Conservation (phyloP, 92 coral and sea anemone species). For the Diadumene lineata region DNA sequence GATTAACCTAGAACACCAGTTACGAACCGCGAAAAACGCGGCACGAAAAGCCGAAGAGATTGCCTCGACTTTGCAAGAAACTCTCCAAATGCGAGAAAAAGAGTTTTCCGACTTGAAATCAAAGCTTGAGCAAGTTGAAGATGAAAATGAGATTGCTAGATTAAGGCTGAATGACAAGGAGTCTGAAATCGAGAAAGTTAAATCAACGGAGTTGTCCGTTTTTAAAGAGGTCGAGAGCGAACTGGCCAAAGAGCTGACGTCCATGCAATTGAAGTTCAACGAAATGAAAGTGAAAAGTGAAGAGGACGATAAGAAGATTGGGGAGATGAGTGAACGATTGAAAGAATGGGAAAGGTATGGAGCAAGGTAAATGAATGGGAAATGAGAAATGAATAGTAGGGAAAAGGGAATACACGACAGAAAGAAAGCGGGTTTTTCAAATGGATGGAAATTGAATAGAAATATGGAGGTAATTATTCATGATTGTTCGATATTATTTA, state of each 20-base stretch:
- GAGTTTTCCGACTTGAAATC: conserved; percentile 42
- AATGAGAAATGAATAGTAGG: background rate
- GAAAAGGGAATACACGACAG: background rate
- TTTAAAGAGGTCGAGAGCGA: conserved; percentile 26
- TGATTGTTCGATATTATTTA: too few relatives aligned
- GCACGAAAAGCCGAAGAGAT: conserved; percentile 38
- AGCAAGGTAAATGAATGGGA: conserved; percentile 36
- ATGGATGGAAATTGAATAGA: background rate
- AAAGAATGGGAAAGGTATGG: conserved; percentile 83
- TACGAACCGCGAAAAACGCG: conserved; percentile 43
- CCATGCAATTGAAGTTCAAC: conserved; percentile 17
- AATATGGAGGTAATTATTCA: too few relatives aligned
- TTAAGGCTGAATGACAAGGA: background rate
- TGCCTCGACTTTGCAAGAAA: conserved; percentile 42
- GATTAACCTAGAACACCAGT: conserved; percentile 33
- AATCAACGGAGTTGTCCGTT: background rate
- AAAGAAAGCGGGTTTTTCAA: background rate
- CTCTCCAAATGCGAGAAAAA: conserved; percentile 48
- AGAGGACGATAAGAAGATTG: conserved; percentile 45
- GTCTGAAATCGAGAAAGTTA: conserved; percentile 13
- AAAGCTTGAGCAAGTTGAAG: conserved; percentile 36
- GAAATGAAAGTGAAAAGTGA: conserved; percentile 39
- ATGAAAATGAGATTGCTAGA: conserved; percentile 20
- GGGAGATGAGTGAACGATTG: conserved; percentile 45
- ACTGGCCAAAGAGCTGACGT: conserved; percentile 37